These are phyloP conservation scores for Paramormyrops kingsleyae DNA, from an alignment of 2,113 vertebrate species.

Conservation along the genomic window DNA sequence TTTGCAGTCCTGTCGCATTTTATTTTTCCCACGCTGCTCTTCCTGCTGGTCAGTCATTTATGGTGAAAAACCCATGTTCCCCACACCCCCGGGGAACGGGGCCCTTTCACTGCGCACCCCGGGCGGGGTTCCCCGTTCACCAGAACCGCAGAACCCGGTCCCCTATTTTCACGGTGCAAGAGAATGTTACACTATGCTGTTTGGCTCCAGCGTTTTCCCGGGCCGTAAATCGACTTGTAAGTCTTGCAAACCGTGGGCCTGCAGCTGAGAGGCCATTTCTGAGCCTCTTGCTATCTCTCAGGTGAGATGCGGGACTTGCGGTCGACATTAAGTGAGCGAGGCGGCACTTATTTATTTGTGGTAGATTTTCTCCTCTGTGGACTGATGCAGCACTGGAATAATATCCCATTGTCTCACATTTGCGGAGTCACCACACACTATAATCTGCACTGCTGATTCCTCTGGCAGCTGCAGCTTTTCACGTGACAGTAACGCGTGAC, in stretches of 20 bases:
- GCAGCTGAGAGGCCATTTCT: not conserved
- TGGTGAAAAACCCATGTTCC: not conserved
- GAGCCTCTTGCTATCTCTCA: not conserved
- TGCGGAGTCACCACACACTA: conserved; percentile 9
- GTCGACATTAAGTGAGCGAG: conserved; percentile 17
- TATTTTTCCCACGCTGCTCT: not conserved
- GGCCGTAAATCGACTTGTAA: not conserved
- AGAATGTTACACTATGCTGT: not conserved
- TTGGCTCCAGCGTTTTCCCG: not conserved
- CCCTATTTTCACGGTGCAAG: not conserved
- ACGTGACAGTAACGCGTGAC: not conserved
- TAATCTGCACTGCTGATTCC: not conserved
- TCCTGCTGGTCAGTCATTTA: not conserved
- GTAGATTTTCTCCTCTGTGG: conserved; percentile 16
- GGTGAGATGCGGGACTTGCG: conserved; percentile 28
- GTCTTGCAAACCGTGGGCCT: not conserved
- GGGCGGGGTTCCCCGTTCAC: not conserved
- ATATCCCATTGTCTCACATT: conserved; percentile 33
- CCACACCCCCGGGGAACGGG: not conserved
- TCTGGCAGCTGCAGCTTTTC: not conserved
- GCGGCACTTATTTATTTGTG: conserved; percentile 23
- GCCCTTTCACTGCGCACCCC: conserved; percentile 36
- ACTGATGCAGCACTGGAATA: conserved; percentile 21
- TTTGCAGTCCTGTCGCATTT: not conserved
- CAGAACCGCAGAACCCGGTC: not conserved